Base-by-base conservation (phyloP, 2,113 vertebrate genomes). In the Poeciliopsis turrubarensis region DNA sequence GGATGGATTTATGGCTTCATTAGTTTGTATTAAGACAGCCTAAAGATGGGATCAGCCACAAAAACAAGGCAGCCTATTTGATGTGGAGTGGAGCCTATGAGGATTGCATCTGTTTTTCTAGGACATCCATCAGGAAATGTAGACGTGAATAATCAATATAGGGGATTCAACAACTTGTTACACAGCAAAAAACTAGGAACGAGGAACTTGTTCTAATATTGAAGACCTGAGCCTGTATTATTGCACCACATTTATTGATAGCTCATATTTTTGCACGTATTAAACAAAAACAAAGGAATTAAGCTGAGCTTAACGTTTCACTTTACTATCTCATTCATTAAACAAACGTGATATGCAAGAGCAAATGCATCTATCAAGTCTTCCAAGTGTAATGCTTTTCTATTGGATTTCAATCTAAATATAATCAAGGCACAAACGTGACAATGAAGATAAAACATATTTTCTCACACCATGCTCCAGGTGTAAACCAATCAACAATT, bases 1-100 rank as follows among this genome's bases (percentile, higher is more conserved):
- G 30, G 3, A 69, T 67, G 32, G 85, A 90, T 87, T 83, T 80
- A 83, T 67, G 27, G 37, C 74, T 82, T 86, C 17, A 63, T 63
- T 72, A 72, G 60, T 80, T 75, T 70, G 34, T 65, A 65, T 75
- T 81, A 77, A 34, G 60, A 72, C 51, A 34, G 25, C 54, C 65
- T 57, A 27, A 51, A 34, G n/a, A 70, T 27, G 44, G 65, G 22
- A 57, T 32, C 30, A 32, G 51, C 31, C 34, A 61, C 69, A 26
- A 34, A 34, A 30, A 34, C 32, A 37, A 17, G 7, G 44, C 10
- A 22, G 17, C 32, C 44, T 25, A 30, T 51, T 17, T 31, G 44
- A n/a, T 69, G 44, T 10, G 47, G 54, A 30, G 44, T n/a, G 68
- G 22, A 44, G 44, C 30, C 68, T 69, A 29, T 10, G 5, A 30